Base-by-base conservation (phyloP, 2,888 invertebrate genomes). In the Acanthopleura granulata region DNA sequence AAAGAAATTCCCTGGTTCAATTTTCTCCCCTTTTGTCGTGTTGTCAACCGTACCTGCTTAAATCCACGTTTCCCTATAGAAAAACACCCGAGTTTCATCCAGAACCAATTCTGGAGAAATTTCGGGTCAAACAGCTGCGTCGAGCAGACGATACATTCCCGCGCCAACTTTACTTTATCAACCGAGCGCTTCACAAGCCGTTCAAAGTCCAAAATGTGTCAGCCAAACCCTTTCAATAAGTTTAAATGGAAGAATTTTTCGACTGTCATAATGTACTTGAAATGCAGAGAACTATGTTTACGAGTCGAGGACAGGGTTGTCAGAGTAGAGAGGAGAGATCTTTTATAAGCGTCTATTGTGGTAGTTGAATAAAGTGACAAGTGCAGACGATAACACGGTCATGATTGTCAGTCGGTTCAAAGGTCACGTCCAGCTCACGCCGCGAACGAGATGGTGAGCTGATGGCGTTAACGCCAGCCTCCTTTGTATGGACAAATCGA, bases 391-490 rank as follows among this genome's bases (percentile, higher is more conserved):
- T 66, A 66, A 66, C 29, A 22, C 29, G 66, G 22, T 25, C 25
- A 66, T 66, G 66, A 66, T 66, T 66, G 66, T 66, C 66, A 66
- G 3, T 16, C 66, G 29, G 66, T 22, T 15, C 22, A 66, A 66
- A 66, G 66, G 66, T 27, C 27, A 66, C 29, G 66, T 16, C 27
- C 16, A 27, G 6, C 66, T 66, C 66, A 66, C 66, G 29, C 66
- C 22, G 66, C 29, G 66, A 27, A 27, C 22, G 29, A 66, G 66
- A 66, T 66, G 16, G 16, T 14, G 15, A 16, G 15, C 29, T 27
- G 66, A 66, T 27, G 66, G 66, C 22, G 25, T 16, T 16, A 16
- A 27, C 22, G 22, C 29, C 66, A 27, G 1, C 6, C 16, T 66
- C 66, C 25, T 27, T 66, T 66, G 66, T 66, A 27, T 27, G 25